Conservation (phyloP, 2,888 invertebrate genomes). For the Magallana nippona region DNA sequence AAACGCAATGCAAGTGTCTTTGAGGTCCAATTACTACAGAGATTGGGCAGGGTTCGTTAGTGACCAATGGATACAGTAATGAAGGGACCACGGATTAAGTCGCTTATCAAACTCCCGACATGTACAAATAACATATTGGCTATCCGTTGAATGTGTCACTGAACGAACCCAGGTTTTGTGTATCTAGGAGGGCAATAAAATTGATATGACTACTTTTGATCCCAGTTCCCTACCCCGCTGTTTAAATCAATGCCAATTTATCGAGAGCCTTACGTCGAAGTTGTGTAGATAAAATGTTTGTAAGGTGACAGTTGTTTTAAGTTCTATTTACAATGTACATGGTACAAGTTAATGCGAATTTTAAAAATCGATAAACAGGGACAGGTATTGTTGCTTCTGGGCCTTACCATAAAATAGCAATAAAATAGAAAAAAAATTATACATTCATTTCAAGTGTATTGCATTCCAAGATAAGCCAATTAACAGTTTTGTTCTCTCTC, state of each 20-base stretch:
- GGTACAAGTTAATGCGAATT: background rate
- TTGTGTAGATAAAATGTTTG: background rate
- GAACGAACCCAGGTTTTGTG: background rate
- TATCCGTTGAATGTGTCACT: background rate
- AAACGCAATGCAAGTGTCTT: no score
- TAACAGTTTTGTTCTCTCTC: no score
- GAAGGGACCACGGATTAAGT: background rate
- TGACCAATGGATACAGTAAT: no score
- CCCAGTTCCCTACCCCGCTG: background rate
- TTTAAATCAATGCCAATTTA: slow-evolving; percentile 31
- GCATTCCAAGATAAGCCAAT: no score
- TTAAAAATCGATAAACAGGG: background rate
- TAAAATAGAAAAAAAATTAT: no score
- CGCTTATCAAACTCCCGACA: background rate
- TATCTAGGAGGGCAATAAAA: slow-evolving; percentile 18
- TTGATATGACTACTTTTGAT: slow-evolving; percentile 30
- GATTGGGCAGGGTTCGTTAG: no score
- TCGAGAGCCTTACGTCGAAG: background rate
- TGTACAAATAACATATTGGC: background rate
- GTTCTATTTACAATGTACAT: background rate
- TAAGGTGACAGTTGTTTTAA: slow-evolving; percentile 8
- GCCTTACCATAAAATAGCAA: background rate
- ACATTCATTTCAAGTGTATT: no score
- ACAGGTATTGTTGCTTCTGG: background rate
- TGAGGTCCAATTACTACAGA: no score